These are phyloP conservation scores for Calliphora vicina DNA, from an alignment of 1,140 invertebrate genomes.

Conservation along the genomic window DNA sequence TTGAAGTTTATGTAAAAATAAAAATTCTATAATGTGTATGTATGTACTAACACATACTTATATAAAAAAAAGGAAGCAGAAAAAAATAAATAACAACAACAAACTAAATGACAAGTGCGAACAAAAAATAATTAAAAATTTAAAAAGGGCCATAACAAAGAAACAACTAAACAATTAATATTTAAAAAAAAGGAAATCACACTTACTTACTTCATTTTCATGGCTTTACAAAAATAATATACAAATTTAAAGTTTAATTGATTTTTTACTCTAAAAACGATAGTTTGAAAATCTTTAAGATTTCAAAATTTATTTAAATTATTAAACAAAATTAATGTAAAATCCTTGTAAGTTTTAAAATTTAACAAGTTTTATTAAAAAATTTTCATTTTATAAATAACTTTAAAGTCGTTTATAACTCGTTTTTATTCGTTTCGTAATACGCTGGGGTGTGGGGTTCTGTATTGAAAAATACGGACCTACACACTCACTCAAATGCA, in stretches of 20 bases:
- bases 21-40: conserved; percentile 20
- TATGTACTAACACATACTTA: conserved; percentile 10
- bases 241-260: background rate
- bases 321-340: background rate
- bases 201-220: background rate
- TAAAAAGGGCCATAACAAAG: background rate
- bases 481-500: no score
- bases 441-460: background rate
- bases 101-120: background rate
- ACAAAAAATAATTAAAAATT: background rate
- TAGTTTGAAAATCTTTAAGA: background rate
- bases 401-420: conserved; percentile 29
- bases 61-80: background rate
- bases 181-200: background rate
- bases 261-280: background rate
- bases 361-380: background rate
- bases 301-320: background rate
- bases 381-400: background rate
- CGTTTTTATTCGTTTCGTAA: conserved; percentile 32
- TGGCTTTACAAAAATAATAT: background rate
- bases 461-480: background rate
- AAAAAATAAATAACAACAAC: background rate
- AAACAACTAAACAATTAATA: background rate
- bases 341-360: background rate
- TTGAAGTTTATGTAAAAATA: background rate